Conservation (phyloP, 2,113 vertebrate species). For the Amphiprion percula region DNA sequence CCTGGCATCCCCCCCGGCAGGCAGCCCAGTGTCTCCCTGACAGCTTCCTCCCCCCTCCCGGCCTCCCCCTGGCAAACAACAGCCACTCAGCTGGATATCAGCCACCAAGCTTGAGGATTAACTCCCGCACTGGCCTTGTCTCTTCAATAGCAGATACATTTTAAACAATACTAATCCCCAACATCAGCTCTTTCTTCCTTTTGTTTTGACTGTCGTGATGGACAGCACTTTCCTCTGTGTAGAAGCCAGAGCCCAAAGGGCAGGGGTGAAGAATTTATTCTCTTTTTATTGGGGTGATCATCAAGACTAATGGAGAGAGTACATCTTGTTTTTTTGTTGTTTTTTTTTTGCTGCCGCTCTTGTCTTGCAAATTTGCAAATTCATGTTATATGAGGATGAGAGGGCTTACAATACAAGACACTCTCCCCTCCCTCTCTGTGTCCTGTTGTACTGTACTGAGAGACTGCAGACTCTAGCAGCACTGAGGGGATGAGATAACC, state of each 20-base stretch:
- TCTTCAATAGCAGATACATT: conserved; percentile 77
- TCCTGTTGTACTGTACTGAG: conserved; percentile 66
- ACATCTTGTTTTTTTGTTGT: not conserved
- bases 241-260: conserved; percentile 4
- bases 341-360: conserved; percentile 21
- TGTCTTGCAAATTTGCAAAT: conserved; percentile 75
- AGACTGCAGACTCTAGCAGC: conserved; percentile 69
- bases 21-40: conserved; percentile 25
- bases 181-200: conserved; percentile 57
- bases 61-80: conserved; percentile 44
- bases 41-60: conserved; percentile 22
- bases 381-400: conserved; percentile 72
- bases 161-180: conserved; percentile 76
- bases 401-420: conserved; percentile 65
- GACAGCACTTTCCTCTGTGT: conserved; percentile 41
- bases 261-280: conserved; percentile 38
- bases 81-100: conserved; percentile 73
- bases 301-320: conserved; percentile 52
- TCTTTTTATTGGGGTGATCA: conserved; percentile 37
- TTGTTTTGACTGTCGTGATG: conserved; percentile 69
- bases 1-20: conserved; percentile 50
- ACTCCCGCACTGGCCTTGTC: conserved; percentile 56
- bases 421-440: conserved; percentile 47
- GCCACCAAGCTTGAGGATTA: conserved; percentile 77
- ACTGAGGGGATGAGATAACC: conserved; percentile 77